These are phyloP conservation scores for Ophion ellenae DNA, from an alignment of 2,888 invertebrate genomes.

Conservation along the genomic window DNA sequence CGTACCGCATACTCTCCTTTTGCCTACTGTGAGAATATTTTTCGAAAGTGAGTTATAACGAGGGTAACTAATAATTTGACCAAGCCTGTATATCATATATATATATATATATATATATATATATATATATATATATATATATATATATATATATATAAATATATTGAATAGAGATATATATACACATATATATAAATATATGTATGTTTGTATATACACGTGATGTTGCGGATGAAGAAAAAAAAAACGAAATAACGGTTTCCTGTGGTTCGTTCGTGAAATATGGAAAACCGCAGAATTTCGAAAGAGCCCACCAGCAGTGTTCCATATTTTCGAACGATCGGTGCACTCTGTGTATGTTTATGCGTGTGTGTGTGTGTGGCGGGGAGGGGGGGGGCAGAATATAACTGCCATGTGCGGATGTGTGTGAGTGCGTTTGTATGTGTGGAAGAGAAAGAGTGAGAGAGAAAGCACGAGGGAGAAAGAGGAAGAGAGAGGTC, in stretches of 20 bases:
- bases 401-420: not conserved
- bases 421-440: not conserved
- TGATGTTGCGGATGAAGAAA: not conserved
- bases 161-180: not conserved
- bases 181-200: not conserved
- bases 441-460: not conserved
- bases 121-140: no score
- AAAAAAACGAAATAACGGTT: not conserved
- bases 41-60: not conserved
- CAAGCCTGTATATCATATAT: not conserved
- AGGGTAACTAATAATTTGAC: not conserved
- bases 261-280: not conserved
- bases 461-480: not conserved
- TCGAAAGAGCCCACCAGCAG: not conserved
- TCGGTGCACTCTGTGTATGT: not conserved
- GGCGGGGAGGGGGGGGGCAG: no score
- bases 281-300: not conserved
- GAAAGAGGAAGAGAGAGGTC: not conserved
- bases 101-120: not conserved
- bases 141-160: not conserved
- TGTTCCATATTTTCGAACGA: not conserved
- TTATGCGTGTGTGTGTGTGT: not conserved
- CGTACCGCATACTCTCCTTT: not conserved
- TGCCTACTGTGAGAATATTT: not conserved
- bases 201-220: no score